phyloP scores from a whole-genome alignment of 2,113 vertebrate species.

The Gadus macrocephalus region DNA sequence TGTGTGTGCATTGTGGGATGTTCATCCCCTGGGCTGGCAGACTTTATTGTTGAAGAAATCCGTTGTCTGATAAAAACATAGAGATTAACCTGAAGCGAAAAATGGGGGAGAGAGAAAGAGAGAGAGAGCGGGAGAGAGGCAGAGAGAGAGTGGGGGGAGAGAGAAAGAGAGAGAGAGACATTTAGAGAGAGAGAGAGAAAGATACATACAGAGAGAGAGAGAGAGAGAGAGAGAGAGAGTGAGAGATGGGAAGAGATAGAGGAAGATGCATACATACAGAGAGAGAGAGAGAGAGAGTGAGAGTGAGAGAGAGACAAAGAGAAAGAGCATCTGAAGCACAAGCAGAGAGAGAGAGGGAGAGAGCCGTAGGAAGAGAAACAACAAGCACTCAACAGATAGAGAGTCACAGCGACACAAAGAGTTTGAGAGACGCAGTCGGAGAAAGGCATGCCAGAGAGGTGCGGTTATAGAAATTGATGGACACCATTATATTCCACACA shows the following conservation, averaged over 20 bases:
- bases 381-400: conserved; percentile 7
- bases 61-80: conserved; percentile 45
- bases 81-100: conserved; percentile 50
- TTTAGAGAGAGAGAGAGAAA: conserved; percentile 16
- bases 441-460: too few species aligned
- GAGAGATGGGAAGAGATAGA: conserved; percentile 6
- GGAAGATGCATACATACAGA: background rate
- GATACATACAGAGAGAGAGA: conserved; percentile 12
- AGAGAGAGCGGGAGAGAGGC: conserved; percentile 17
- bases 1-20: conserved; percentile 8
- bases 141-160: too few species aligned
- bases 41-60: conserved; percentile 37
- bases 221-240: background rate
- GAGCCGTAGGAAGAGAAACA: conserved; percentile 23
- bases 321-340: conserved; percentile 7
- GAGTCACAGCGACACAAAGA: background rate
- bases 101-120: background rate
- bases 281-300: background rate
- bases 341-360: background rate
- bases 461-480: too few species aligned
- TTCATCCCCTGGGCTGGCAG: conserved; percentile 43
- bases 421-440: background rate
- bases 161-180: background rate
- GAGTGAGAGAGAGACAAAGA: conserved; percentile 10
- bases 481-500: too few species aligned